Evolutionary conservation across 2,888 invertebrate genomes (phyloP), one percentile per base, ranked within the genome.

Genomic region (Drosophila macrothrix): DNA sequence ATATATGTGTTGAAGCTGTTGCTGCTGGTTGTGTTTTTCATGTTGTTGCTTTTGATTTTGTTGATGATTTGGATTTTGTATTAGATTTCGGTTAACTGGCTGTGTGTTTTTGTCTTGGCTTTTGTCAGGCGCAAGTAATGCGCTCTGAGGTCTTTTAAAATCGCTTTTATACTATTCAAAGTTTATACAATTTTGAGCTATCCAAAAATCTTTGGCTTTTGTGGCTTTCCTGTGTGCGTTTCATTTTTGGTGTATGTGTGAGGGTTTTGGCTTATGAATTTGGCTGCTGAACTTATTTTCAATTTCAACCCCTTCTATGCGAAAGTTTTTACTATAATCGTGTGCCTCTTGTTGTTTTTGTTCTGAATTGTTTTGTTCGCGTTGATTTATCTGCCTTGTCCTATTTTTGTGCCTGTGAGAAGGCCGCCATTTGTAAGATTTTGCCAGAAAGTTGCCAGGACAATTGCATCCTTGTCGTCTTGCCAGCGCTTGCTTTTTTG

Each of bases 361-460:
- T 69, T 73, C 66, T 35, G 63, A 73, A 65, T 67, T 79, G 65
- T 83, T 83, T 82, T 76, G 83, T 84, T 75, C 74, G 69, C 78
- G 71, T 71, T 88, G 90, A 90, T 88, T 90, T 88, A 90, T 88
- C 78, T 84, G 80, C 73, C 70, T 73, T 78, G 80, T 79, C 73
- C 80, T 76, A 88, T 81, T 85, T 88, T 70, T 84, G 67, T 84
- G 64, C 65, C 74, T 61, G 59, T 73, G 73, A 77, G 82, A 79
- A 61, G 74, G 81, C 87, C 87, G 87, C 87, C 87, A 87, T 88
- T 90, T 88, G 79, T 85, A 90, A 88, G 88, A 85, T 89, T 87
- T 87, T 86, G 78, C 86, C 82, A 77, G 84, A 86, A 88, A 86
- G 78, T 84, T 86, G 80, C 75, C 78, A 75, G 88, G 65, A 76